A percentile compares a stretch with the other conserved stretches of the same genome.
These are phyloP conservation scores for Palaemon carinicauda DNA, from an alignment of 1,140 invertebrate species.

Conservation along the genomic window DNA sequence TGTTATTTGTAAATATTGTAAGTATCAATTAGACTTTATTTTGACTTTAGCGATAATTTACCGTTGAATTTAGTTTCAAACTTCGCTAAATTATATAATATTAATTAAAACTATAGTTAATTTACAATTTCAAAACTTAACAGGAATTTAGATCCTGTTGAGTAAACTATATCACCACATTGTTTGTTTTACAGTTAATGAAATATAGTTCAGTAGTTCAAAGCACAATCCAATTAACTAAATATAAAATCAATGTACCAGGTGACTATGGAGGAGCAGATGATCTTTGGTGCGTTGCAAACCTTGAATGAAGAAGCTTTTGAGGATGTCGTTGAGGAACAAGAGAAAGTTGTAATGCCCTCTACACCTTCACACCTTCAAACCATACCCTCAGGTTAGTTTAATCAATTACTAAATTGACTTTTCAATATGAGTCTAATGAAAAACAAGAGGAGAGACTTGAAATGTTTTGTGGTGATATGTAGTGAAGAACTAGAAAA, in stretches of 20 bases:
- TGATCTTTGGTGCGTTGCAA: conserved; percentile 91
- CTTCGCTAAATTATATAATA: too few relatives aligned
- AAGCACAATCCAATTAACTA: neutral
- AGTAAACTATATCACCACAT: too few relatives aligned
- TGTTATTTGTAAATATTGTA: too few relatives aligned
- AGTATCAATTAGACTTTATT: too few relatives aligned
- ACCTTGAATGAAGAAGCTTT: conserved; percentile 90
- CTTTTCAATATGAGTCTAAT: neutral
- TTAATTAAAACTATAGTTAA: too few relatives aligned
- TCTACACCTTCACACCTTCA: conserved; percentile 21
- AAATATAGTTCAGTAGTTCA: neutral
- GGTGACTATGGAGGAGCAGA: conserved; percentile 92
- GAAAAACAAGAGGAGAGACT: neutral
- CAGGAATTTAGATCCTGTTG: too few relatives aligned
- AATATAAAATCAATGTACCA: conserved; percentile 62
- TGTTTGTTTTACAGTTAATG: too few relatives aligned
- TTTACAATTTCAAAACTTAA: too few relatives aligned
- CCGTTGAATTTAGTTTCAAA: too few relatives aligned
- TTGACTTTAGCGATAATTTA: too few relatives aligned
- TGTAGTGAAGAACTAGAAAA: too few relatives aligned
- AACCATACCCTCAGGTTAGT: conserved; percentile 31
- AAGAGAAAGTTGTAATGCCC: conserved; percentile 39
- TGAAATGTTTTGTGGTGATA: neutral
- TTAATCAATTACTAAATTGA: neutral
- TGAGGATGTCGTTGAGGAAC: conserved; percentile 73